A percentile compares a stretch with the other conserved stretches of the same genome.
Evolutionary conservation across 2,113 vertebrate species (phyloP).

Genomic region (Atherinomorus stipes): DNA sequence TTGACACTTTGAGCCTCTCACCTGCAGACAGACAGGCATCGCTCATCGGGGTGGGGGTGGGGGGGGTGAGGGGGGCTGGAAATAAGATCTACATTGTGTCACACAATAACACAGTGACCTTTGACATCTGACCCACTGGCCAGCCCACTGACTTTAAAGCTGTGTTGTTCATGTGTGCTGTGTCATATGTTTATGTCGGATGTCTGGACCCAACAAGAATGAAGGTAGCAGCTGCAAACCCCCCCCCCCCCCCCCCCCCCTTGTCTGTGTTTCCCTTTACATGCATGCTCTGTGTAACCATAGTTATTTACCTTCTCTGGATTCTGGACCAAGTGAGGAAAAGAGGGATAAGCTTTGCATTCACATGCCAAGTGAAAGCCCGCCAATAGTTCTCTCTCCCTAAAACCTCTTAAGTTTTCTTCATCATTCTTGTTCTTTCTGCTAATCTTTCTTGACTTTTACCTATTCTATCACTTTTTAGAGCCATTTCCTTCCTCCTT

Average conservation of each 20-base stretch:
- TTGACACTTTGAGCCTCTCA: background rate
- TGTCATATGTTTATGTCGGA: slow-evolving; percentile 22
- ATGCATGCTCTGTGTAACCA: slow-evolving; percentile 18
- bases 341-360: slow-evolving; percentile 43
- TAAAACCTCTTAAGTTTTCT: slow-evolving; percentile 44
- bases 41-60: background rate
- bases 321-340: slow-evolving; percentile 13
- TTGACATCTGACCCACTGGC: slow-evolving; percentile 54
- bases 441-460: slow-evolving; percentile 59
- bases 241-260: slow-evolving; percentile 23
- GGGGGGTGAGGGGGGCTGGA: background rate
- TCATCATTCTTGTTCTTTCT: slow-evolving; percentile 29
- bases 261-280: slow-evolving; percentile 18
- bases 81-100: slow-evolving; percentile 70
- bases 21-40: background rate
- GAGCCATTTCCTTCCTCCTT: slow-evolving; percentile 19
- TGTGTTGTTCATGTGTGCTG: slow-evolving; percentile 33
- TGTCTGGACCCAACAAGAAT: slow-evolving; percentile 43
- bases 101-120: slow-evolving; percentile 56
- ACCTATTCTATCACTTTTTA: slow-evolving; percentile 25
- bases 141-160: slow-evolving; percentile 26
- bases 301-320: slow-evolving; percentile 15
- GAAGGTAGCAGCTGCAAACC: slow-evolving; percentile 72
- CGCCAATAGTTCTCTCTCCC: slow-evolving; percentile 55
- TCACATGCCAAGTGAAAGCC: slow-evolving; percentile 48